Conservation (phyloP, 2,888 invertebrate genomes). For the Agrochola circellaris region DNA sequence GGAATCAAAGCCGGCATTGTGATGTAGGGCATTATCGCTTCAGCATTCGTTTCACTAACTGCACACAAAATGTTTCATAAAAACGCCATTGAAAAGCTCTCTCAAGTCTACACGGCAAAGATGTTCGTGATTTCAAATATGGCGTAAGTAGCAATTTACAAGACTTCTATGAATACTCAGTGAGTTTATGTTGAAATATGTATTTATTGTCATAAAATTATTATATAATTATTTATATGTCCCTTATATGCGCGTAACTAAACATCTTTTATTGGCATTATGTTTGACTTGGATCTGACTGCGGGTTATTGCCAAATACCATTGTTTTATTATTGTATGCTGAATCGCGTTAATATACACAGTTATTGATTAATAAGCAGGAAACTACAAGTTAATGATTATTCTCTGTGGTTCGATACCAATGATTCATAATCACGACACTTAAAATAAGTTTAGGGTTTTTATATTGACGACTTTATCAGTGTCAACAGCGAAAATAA, state of each 20-base stretch:
- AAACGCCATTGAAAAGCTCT: constrained; percentile 61
- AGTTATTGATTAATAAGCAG: not conserved
- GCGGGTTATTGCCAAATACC: constrained; percentile 1
- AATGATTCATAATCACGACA: constrained; percentile 21
- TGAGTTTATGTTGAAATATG: constrained; percentile 51
- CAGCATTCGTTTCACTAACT: constrained; percentile 48
- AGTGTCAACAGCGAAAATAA: not conserved
- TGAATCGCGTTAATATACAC: not conserved
- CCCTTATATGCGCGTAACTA: constrained; percentile 2
- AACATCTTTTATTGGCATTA: constrained; percentile 13
- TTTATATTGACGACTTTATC: constrained; percentile 31
- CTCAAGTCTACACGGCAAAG: constrained; percentile 31
- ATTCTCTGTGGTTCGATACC: constrained; percentile 18
- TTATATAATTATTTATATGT: constrained; percentile 8
- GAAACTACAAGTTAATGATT: not conserved
- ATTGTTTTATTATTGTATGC: not conserved
- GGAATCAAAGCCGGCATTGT: constrained; percentile 49
- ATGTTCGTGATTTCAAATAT: constrained; percentile 44
- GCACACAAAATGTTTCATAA: constrained; percentile 43
- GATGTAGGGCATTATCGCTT: constrained; percentile 54
- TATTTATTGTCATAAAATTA: constrained; percentile 37
- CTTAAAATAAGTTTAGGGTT: constrained; percentile 18
- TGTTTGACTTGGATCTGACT: constrained; percentile 5
- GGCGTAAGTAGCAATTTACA: constrained; percentile 39
- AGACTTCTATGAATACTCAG: constrained; percentile 68